These are phyloP conservation scores for Drosophila sturtevanti DNA, from an alignment of 1,140 invertebrate species.

Conservation along the genomic window DNA sequence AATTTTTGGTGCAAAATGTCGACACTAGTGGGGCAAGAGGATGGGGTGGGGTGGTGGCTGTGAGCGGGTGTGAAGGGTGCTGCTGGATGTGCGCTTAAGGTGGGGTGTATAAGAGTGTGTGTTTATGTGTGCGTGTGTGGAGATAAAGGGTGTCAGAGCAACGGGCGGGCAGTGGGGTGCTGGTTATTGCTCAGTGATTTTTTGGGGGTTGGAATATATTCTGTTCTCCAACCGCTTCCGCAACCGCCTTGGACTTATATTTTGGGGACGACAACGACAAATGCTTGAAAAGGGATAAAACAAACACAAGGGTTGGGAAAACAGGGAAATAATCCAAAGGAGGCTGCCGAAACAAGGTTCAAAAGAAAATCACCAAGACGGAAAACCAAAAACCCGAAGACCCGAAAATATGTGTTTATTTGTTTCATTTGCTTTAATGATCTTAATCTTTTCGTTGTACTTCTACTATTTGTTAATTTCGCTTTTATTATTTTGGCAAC, in stretches of 20 bases:
- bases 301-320: conserved; percentile 57
- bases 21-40: conserved; percentile 11
- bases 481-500: conserved; percentile 30
- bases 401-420: background rate
- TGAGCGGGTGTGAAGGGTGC: conserved; percentile 42
- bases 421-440: background rate
- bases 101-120: conserved; percentile 11
- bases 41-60: conserved; percentile 22
- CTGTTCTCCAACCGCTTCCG: conserved; percentile 22
- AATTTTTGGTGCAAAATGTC: conserved; percentile 20
- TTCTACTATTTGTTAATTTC: conserved; percentile 2
- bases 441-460: background rate
- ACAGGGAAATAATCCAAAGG: conserved; percentile 29
- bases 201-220: conserved; percentile 66
- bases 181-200: conserved; percentile 22
- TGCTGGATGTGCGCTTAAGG: conserved; percentile 31
- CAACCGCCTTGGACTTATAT: conserved; percentile 11
- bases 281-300: conserved; percentile 57
- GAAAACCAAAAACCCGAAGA: conserved; percentile 3
- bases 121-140: conserved; percentile 7
- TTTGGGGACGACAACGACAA: conserved; percentile 12
- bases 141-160: conserved; percentile 5
- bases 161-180: conserved; percentile 40
- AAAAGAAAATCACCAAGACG: conserved; percentile 30
- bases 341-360: conserved; percentile 31